Percentiles rank a stretch among this genome's conserved stretches.
phyloP scores from a whole-genome alignment of 2,888 invertebrate genomes.

The Agapostemon virescens region DNA sequence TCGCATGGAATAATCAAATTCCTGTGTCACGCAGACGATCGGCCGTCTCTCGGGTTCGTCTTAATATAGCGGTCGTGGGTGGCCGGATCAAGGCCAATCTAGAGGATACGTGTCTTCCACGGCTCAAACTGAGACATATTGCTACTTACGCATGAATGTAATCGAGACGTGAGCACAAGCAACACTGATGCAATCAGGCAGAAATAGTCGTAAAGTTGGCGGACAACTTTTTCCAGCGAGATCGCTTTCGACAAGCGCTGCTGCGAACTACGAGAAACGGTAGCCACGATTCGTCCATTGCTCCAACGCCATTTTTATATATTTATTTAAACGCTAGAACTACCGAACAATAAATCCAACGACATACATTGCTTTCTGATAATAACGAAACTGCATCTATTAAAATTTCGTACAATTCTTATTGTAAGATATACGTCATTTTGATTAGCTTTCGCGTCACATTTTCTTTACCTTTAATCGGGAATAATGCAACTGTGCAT shows the following conservation, averaged over 20 bases:
- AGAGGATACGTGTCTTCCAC: constrained; percentile 54
- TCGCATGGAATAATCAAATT: constrained; percentile 12
- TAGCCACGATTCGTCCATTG: too few species aligned
- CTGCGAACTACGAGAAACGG: too few species aligned
- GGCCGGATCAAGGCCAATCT: constrained; percentile 64
- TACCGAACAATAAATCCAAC: too few species aligned
- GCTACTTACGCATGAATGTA: constrained; percentile 37
- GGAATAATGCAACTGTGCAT: too few species aligned
- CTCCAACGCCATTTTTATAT: too few species aligned
- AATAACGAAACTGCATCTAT: too few species aligned
- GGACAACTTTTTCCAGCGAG: constrained; percentile 46
- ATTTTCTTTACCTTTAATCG: too few species aligned
- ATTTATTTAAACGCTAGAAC: too few species aligned
- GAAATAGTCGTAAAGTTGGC: constrained; percentile 42
- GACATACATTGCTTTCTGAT: too few species aligned
- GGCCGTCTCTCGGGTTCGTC: constrained; percentile 34
- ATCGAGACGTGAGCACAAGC: constrained; percentile 42
- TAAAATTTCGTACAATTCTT: too few species aligned
- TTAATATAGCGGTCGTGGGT: constrained; percentile 63
- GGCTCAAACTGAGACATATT: constrained; percentile 62
- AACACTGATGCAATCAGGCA: constrained; percentile 33
- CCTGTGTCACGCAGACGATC: constrained; percentile 5
- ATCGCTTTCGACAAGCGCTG: background rate
- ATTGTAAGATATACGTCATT: too few species aligned
- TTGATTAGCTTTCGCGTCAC: too few species aligned